A percentile compares a stretch with the other conserved stretches of the same genome.
These are phyloP conservation scores for Polyergus mexicanus DNA, from an alignment of 1,140 invertebrate genomes.

Conservation along the genomic window DNA sequence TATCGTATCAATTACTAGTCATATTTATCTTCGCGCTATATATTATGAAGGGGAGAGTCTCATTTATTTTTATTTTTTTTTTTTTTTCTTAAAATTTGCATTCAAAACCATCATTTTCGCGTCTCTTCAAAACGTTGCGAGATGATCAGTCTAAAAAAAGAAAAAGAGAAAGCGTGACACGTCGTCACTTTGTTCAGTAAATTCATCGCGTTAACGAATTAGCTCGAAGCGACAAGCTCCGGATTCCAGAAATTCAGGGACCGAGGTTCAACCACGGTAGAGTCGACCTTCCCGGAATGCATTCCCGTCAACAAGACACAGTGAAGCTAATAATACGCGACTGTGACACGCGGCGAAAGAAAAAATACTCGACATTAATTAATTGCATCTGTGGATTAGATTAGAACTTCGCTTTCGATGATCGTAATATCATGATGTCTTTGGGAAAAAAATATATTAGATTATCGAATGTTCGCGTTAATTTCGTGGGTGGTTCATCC, in stretches of 20 bases:
- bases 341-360: constrained; percentile 59
- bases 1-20: background rate
- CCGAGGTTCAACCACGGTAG: constrained; percentile 41
- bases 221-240: constrained; percentile 73
- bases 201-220: constrained; percentile 75
- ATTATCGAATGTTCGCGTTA: constrained; percentile 32
- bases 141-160: background rate
- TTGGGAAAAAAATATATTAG: background rate
- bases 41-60: no score
- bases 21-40: background rate
- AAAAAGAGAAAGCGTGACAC: constrained; percentile 5
- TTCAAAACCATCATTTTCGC: constrained; percentile 1
- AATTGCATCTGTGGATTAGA: background rate
- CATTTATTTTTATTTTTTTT: no score
- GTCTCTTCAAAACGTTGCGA: background rate
- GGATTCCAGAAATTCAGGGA: constrained; percentile 81
- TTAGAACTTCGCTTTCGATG: background rate
- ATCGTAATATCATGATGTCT: background rate
- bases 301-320: constrained; percentile 75
- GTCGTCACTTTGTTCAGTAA: constrained; percentile 71
- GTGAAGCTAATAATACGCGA: constrained; percentile 81
- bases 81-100: background rate
- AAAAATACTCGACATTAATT: constrained; percentile 74
- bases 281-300: constrained; percentile 75
- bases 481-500: constrained; percentile 52